phyloP scores from a whole-genome alignment of 2,888 invertebrate genomes.

The Xylota sylvarum region DNA sequence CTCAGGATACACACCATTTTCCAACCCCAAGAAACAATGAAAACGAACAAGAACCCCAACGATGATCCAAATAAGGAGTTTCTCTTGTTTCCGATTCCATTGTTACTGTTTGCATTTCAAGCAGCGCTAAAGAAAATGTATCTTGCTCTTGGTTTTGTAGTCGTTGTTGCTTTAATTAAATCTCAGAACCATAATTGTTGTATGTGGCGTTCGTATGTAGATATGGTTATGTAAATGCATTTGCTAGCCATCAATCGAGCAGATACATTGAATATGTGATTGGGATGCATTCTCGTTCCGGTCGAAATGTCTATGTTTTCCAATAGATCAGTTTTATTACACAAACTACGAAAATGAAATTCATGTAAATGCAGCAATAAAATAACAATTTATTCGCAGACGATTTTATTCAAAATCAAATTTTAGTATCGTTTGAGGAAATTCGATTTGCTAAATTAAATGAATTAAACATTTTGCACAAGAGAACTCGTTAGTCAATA shows the following conservation, averaged over 20 bases:
- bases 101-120: slow-evolving; percentile 41
- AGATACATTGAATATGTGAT: not conserved
- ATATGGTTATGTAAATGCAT: too few species aligned
- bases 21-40: slow-evolving; percentile 26
- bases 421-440: not conserved
- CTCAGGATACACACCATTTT: slow-evolving; percentile 25
- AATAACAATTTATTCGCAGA: not conserved
- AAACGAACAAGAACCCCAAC: slow-evolving; percentile 31
- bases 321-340: slow-evolving; percentile 2
- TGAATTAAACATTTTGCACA: slow-evolving; percentile 31
- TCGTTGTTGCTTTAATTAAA: slow-evolving; percentile 44
- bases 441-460: slow-evolving; percentile 10
- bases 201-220: not conserved
- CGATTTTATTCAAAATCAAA: not conserved
- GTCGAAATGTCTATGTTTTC: not conserved
- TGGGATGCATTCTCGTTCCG: not conserved
- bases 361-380: slow-evolving; percentile 1
- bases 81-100: slow-evolving; percentile 25
- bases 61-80: slow-evolving; percentile 25
- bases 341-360: not conserved
- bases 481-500: not conserved
- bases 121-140: slow-evolving; percentile 18
- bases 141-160: not conserved
- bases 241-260: not conserved
- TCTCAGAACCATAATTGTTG: not conserved